phyloP scores from a whole-genome alignment of 2,113 vertebrate species.

The Anthoscopus minutus region DNA sequence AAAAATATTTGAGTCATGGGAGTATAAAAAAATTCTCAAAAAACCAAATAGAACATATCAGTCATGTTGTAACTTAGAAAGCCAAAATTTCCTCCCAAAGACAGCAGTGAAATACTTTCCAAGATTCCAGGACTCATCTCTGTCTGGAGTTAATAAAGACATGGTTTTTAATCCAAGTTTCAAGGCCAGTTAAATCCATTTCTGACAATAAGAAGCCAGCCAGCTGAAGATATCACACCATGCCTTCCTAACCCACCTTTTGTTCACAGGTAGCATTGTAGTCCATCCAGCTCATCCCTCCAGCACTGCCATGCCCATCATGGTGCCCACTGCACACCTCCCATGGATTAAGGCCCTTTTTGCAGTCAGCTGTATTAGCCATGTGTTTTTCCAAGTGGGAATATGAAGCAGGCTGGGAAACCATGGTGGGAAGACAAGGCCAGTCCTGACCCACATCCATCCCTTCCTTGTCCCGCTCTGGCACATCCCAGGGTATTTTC shows the following conservation, averaged over 20 bases:
- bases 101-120: slow-evolving; percentile 66
- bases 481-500: background rate
- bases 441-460: background rate
- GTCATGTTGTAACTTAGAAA: slow-evolving; percentile 58
- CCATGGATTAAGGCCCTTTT: background rate
- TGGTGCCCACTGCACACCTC: background rate
- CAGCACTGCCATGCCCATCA: accelerated
- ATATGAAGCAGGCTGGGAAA: background rate
- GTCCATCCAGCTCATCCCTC: background rate
- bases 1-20: slow-evolving; percentile 59
- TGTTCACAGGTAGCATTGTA: background rate
- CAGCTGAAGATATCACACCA: background rate
- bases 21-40: slow-evolving; percentile 30
- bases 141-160: slow-evolving; percentile 44
- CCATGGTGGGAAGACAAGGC: accelerated
- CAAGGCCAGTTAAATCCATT: slow-evolving; percentile 27
- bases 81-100: slow-evolving; percentile 60
- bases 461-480: background rate
- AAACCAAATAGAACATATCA: slow-evolving; percentile 64
- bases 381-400: background rate
- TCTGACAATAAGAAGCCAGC: background rate
- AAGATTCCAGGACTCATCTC: slow-evolving; percentile 64
- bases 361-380: background rate
- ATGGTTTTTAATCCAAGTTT: slow-evolving; percentile 36
- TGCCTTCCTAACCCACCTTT: background rate